Evolutionary conservation across 2,888 invertebrate genomes (phyloP).

Genomic region (Bruchidius siliquastri): DNA sequence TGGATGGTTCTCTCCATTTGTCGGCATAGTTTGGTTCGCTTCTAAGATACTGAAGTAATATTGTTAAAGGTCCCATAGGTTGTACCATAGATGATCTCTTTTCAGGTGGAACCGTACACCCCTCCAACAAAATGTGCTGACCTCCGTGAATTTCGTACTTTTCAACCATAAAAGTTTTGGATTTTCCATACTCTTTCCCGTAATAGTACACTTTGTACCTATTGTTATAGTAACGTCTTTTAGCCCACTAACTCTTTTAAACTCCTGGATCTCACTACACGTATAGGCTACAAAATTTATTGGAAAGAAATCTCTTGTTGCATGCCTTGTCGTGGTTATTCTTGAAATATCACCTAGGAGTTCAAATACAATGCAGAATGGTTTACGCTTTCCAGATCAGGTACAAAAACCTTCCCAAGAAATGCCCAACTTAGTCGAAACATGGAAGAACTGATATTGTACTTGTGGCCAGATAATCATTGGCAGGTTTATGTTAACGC

Average conservation of each 20-base stretch:
- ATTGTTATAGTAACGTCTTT: too few relatives aligned
- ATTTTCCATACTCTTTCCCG: neutral
- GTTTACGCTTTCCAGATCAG: too few relatives aligned
- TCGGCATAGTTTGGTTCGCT: conserved; percentile 12
- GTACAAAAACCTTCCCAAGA: too few relatives aligned
- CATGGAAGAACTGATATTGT: too few relatives aligned
- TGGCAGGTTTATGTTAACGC: too few relatives aligned
- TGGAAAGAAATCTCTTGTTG: conserved; percentile 14
- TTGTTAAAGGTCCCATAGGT: conserved; percentile 3
- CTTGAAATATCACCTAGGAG: conserved; percentile 13
- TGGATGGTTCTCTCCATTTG: conserved; percentile 26
- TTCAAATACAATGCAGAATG: too few relatives aligned
- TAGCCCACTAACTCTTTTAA: too few relatives aligned
- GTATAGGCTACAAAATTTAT: too few relatives aligned
- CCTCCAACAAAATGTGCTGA: neutral
- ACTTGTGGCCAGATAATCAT: too few relatives aligned
- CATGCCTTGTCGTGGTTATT: conserved; percentile 16
- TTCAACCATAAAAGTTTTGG: neutral
- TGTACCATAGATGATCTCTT: conserved; percentile 21
- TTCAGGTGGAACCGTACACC: neutral
- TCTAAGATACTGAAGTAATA: conserved; percentile 6
- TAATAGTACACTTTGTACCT: too few relatives aligned
- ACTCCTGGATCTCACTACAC: neutral
- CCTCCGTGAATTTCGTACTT: neutral
- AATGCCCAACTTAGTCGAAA: too few relatives aligned